phyloP scores from a whole-genome alignment of 1,140 invertebrate genomes.

The Orchesella cincta region DNA sequence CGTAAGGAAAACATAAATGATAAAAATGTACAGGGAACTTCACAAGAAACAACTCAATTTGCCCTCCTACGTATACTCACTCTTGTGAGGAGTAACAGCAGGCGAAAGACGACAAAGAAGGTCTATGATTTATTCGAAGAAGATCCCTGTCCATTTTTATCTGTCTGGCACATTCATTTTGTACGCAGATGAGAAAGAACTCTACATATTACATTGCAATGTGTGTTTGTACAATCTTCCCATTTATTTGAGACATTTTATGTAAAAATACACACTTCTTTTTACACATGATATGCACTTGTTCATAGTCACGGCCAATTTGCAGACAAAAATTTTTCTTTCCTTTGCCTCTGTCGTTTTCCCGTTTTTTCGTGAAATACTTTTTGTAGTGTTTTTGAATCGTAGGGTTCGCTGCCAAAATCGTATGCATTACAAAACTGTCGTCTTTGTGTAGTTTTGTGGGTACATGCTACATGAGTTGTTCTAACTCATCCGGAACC shows the following conservation, averaged over 20 bases:
- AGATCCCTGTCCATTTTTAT: constrained; percentile 29
- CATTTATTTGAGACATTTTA: not conserved
- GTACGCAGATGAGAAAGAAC: not conserved
- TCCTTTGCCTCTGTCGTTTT: not conserved
- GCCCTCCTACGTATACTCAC: not conserved
- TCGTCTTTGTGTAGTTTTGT: not conserved
- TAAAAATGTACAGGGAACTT: too few relatives aligned
- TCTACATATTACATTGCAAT: not conserved
- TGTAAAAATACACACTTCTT: not conserved
- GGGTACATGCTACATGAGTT: not conserved
- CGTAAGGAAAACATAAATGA: not conserved
- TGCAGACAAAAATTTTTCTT: not conserved
- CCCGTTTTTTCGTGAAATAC: not conserved
- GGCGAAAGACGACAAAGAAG: not conserved
- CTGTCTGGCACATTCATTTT: constrained; percentile 15
- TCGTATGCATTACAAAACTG: not conserved
- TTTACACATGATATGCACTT: constrained; percentile 24
- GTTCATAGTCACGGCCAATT: constrained; percentile 22
- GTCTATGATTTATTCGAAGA: not conserved
- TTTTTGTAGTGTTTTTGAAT: too few relatives aligned
- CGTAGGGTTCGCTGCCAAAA: not conserved
- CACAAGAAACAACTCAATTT: not conserved
- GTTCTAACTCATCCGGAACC: constrained; percentile 6
- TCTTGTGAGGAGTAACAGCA: not conserved
- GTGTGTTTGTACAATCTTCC: not conserved